Base-by-base conservation (phyloP, 2,113 vertebrate species). In the Seriola rivoliana region DNA sequence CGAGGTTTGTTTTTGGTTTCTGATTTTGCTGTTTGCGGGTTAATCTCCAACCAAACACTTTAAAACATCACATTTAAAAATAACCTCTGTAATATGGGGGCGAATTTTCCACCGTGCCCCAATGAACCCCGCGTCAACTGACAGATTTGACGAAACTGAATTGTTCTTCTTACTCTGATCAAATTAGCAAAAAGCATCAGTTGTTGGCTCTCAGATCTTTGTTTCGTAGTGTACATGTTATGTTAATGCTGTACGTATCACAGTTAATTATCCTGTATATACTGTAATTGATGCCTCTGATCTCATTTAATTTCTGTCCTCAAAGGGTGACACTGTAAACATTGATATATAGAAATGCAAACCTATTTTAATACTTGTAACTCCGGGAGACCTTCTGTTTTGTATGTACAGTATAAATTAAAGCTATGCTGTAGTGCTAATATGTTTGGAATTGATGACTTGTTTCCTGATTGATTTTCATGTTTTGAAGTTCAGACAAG, bases 401-500 rank as follows among this genome's bases (percentile, higher is more conserved):
- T 94, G 78, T 94, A 93, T 93, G 87, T 85, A 91, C 74, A 88
- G 88, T 91, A 88, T 91, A 91, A 93, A 93, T 93, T 91, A 93
- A 94, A 94, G 88, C 77, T 81, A 74, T 90, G 89, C 92, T 88
- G 88, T 90, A 90, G 80, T 78, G 84, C 84, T 84, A 78, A 81
- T 81, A 52, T 66, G 73, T 86, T 80, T 91, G 80, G 34, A 42
- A 58, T 63, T 23, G 52, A 3, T 77, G 14, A 71, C 16, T 67
- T n/a, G 0, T 81, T 85, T 76, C 46, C 9, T 19, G 13, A 21
- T 29, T 29, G 29, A 29, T 29, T 29, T 29, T 67, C 55, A 44
- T 19, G 36, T 65, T 75, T 81, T 68, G 25, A 52, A 44, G 8
- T 50, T 4, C 44, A 68, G 17, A 17, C 29, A 32, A 50, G 32